Conservation (phyloP, 92 coral and sea anemone genomes). For the Palythoa grandiflora region DNA sequence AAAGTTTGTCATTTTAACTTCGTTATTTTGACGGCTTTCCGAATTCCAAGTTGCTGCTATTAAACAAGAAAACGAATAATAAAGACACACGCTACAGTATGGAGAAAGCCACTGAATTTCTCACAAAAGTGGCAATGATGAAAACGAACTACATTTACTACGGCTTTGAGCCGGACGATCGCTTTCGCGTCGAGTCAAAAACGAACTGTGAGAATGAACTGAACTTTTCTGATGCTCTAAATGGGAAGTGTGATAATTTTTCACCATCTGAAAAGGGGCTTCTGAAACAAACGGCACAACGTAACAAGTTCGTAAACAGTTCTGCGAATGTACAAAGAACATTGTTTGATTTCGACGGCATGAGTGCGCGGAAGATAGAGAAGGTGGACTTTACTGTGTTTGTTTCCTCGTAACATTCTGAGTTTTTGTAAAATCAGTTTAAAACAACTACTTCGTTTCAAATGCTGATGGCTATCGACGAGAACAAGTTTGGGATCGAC, state of each 20-base stretch:
- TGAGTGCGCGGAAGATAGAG: constrained; percentile 16
- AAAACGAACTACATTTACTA: constrained; percentile 45
- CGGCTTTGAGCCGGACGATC: constrained; percentile 35
- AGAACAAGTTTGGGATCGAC: too few species aligned
- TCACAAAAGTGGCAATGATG: constrained; percentile 26
- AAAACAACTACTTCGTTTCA: too few species aligned
- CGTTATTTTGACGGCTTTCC: not conserved
- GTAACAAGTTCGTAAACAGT: not conserved
- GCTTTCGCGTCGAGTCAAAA: constrained; percentile 8
- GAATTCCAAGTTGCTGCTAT: not conserved
- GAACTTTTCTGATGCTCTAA: constrained; percentile 18
- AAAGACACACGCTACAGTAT: constrained; percentile 23
- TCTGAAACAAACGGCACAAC: not conserved
- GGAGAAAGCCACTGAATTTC: constrained; percentile 1
- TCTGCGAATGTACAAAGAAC: constrained; percentile 17
- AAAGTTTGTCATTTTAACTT: not conserved
- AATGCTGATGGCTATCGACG: too few species aligned
- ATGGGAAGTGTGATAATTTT: not conserved
- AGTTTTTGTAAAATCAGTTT: too few species aligned
- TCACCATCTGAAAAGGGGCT: not conserved
- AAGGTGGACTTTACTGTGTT: constrained; percentile 33
- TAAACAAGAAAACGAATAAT: not conserved
- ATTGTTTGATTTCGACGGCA: constrained; percentile 34
- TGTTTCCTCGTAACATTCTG: constrained; percentile 7
- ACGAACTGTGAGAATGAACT: constrained; percentile 12